These are phyloP conservation scores for Stenurella melanura DNA, from an alignment of 2,888 invertebrate genomes.

Conservation along the genomic window DNA sequence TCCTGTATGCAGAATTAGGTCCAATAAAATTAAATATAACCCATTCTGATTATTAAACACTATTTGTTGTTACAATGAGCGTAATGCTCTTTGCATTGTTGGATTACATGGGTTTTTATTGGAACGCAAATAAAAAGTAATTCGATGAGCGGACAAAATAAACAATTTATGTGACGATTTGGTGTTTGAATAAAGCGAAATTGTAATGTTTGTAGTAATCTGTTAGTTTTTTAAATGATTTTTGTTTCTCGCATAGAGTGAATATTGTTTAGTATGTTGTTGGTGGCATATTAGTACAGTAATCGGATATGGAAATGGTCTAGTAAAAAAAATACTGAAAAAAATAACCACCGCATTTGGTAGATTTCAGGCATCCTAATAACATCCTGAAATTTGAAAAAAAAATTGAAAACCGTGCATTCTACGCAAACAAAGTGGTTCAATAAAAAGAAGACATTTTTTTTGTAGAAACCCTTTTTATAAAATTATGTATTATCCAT, in stretches of 20 bases:
- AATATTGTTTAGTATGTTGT: neutral
- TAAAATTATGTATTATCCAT: too few species aligned
- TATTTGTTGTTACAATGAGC: slow-evolving; percentile 33
- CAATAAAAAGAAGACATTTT: too few species aligned
- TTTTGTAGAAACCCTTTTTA: too few species aligned
- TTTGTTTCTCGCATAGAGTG: neutral
- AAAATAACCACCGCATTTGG: too few species aligned
- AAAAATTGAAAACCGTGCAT: too few species aligned
- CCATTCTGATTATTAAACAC: slow-evolving; percentile 39
- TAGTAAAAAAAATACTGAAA: too few species aligned
- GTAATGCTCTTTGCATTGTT: slow-evolving; percentile 34
- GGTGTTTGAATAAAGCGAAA: neutral
- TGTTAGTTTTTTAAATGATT: neutral
- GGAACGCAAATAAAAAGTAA: slow-evolving; percentile 36
- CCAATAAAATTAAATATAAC: slow-evolving; percentile 39
- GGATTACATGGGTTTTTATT: slow-evolving; percentile 27
- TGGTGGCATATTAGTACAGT: too few species aligned
- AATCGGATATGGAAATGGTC: too few species aligned
- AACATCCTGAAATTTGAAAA: too few species aligned
- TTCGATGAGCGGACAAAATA: slow-evolving; percentile 9
- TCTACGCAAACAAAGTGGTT: too few species aligned
- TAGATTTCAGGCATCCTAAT: too few species aligned
- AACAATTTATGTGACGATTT: neutral
- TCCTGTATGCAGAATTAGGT: slow-evolving; percentile 35
- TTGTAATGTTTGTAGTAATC: neutral